Evolutionary conservation across 2,797 vertebrate species (phyloP).

Genomic region (Acanthornis magna): DNA sequence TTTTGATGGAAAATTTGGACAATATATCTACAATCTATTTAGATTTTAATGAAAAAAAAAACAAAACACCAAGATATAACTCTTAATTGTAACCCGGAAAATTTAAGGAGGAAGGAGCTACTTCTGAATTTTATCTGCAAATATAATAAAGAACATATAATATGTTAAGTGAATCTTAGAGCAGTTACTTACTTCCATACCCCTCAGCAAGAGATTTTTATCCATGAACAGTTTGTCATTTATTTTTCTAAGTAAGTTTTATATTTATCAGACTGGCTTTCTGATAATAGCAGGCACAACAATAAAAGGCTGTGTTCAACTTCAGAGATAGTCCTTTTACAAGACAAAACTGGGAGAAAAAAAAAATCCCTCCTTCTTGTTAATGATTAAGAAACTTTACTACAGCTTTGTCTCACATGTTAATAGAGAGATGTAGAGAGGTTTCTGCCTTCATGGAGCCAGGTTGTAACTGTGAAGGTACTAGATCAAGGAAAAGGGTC

Average conservation of each 20-base stretch:
- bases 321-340: neutral
- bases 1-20: neutral
- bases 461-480: neutral
- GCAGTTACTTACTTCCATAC: neutral
- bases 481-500: neutral
- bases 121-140: neutral
- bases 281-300: neutral
- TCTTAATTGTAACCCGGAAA: neutral
- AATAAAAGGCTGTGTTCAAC: neutral
- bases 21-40: neutral
- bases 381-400: conserved; percentile 6
- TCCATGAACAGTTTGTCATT: neutral
- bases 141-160: neutral
- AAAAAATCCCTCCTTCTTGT: neutral
- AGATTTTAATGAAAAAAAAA: neutral
- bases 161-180: neutral
- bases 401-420: neutral
- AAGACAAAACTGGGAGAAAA: neutral
- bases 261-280: neutral
- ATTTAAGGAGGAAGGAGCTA: neutral
- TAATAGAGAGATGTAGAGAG: neutral
- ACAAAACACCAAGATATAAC: neutral
- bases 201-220: neutral
- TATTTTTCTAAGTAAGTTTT: neutral
- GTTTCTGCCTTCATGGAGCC: neutral